Evolutionary conservation across 2,113 vertebrate species (phyloP).

Genomic region (Asarcornis scutulata): DNA sequence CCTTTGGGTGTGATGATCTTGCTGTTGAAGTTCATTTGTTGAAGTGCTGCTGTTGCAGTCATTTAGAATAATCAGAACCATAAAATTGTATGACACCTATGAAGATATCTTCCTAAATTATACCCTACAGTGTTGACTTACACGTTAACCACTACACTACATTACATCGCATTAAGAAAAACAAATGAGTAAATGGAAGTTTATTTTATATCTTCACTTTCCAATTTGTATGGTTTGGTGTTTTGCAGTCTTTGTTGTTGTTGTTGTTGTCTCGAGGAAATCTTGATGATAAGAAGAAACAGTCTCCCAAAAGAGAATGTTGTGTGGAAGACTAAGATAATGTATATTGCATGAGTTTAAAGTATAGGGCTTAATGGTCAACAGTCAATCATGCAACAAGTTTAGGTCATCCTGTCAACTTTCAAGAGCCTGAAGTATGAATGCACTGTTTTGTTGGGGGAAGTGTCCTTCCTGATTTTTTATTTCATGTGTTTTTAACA

Average conservation of each 20-base stretch:
- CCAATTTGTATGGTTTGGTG: neutral
- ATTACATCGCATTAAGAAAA: neutral
- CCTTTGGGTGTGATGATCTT: neutral
- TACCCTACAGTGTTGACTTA: neutral
- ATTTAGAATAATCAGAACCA: neutral
- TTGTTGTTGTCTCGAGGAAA: neutral
- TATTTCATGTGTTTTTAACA: neutral
- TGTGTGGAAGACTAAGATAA: neutral
- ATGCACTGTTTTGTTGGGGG: neutral
- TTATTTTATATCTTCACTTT: neutral
- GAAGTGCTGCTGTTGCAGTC: neutral
- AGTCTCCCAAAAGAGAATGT: neutral
- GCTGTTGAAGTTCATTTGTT: neutral
- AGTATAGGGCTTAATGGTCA: neutral
- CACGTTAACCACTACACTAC: neutral
- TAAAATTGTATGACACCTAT: neutral
- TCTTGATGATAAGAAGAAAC: neutral
- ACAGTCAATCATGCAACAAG: neutral
- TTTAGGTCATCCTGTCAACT: neutral
- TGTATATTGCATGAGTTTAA: neutral
- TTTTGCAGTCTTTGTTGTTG: neutral
- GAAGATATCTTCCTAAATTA: neutral
- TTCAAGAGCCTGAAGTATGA: neutral
- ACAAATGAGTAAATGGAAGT: neutral
- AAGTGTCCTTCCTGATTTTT: neutral